Evolutionary conservation across 2,113 vertebrate genomes (phyloP).

Genomic region (Pterophyllum scalare): DNA sequence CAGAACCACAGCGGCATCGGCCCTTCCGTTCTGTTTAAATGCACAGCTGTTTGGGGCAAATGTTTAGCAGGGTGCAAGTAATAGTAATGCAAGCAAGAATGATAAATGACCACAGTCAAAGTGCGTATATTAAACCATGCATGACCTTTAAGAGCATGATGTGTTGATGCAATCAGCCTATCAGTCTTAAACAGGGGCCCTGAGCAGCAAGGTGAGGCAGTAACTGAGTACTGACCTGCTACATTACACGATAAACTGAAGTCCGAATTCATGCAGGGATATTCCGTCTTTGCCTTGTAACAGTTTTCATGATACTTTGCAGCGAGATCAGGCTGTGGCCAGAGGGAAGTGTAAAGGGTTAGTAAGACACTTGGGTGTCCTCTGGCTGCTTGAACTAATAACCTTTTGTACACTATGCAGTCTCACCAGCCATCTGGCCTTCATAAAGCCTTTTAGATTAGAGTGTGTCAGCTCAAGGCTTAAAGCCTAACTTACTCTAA

Average conservation of each 20-base stretch:
- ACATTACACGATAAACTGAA: background rate
- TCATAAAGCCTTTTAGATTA: constrained; percentile 6
- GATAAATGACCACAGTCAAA: background rate
- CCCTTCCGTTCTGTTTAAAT: too few species aligned
- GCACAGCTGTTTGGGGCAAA: too few species aligned
- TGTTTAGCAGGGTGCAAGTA: background rate
- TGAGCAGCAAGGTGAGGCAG: fast-evolving
- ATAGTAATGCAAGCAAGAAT: background rate
- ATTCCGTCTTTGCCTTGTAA: background rate
- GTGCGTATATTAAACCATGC: background rate
- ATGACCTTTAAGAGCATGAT: background rate
- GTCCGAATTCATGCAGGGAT: background rate
- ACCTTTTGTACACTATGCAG: background rate
- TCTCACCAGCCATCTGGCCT: constrained; percentile 12
- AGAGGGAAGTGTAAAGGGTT: background rate
- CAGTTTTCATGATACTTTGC: background rate
- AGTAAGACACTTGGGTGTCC: constrained; percentile 7
- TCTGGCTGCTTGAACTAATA: background rate
- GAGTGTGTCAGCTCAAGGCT: background rate
- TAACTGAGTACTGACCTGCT: constrained; percentile 1
- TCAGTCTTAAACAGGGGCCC: background rate
- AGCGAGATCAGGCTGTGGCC: background rate
- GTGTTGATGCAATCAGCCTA: background rate
- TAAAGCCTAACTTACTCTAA: background rate
- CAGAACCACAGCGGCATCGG: too few species aligned